Evolutionary conservation across 2,113 vertebrate species (phyloP).

Genomic region (Anoura caudifer): DNA sequence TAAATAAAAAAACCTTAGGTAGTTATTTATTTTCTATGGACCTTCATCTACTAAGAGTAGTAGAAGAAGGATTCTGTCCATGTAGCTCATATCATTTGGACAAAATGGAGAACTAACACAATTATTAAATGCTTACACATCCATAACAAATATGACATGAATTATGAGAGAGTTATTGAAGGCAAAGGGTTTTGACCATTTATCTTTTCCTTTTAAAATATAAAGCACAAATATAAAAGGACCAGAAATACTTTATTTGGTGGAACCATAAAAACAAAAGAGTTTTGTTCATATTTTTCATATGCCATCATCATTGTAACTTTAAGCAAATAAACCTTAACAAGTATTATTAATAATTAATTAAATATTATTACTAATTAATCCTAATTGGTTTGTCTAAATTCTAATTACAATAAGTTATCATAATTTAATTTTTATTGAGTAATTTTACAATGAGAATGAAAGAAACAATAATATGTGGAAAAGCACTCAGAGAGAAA

Average conservation of each 20-base stretch:
- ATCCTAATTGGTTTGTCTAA: not conserved
- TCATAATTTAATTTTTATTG: constrained; percentile 9
- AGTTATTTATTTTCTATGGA: not conserved
- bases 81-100: not conserved
- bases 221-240: constrained; percentile 13
- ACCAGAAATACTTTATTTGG: constrained; percentile 46
- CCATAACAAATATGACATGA: not conserved
- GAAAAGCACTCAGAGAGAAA: constrained; percentile 6
- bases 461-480: constrained; percentile 1
- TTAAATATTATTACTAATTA: not conserved
- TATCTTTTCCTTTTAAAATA: not conserved
- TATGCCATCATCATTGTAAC: not conserved
- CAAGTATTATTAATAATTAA: not conserved
- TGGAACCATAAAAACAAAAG: not conserved
- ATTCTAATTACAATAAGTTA: not conserved
- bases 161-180: not conserved
- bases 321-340: not conserved
- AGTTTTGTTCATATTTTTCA: constrained; percentile 14
- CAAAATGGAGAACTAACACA: not conserved
- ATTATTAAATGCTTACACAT: not conserved
- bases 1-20: not conserved
- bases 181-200: not conserved
- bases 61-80: not conserved
- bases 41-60: not conserved
- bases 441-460: not conserved